A percentile compares a stretch with the other conserved stretches of the same genome.
Conservation (phyloP, 1,140 invertebrate genomes). For the Zaprionus africanus region DNA sequence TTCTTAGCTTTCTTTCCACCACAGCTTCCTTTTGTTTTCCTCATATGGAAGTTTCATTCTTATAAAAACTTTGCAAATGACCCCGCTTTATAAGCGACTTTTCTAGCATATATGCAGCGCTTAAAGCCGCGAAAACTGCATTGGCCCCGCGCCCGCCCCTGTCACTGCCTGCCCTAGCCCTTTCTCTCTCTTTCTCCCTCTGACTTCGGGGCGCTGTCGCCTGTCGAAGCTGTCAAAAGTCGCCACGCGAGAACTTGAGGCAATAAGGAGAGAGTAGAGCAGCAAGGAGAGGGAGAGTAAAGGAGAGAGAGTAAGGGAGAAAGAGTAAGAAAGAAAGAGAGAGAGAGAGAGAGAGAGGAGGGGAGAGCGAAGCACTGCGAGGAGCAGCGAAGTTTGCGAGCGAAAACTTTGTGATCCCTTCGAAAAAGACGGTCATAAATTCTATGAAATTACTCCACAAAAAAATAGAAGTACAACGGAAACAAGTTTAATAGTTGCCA, state of each 20-base stretch:
- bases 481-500: conserved; percentile 78
- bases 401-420: conserved; percentile 69
- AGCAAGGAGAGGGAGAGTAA: neutral
- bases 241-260: conserved; percentile 32
- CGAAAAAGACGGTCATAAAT: conserved; percentile 73
- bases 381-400: conserved; percentile 28
- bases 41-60: neutral
- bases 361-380: neutral
- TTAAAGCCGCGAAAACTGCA: neutral
- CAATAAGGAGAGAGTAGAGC: neutral
- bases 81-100: neutral
- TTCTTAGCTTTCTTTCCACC: neutral
- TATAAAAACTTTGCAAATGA: neutral
- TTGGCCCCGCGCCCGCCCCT: neutral
- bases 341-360: neutral
- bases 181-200: too few relatives aligned
- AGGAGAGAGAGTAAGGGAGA: neutral
- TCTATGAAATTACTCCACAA: conserved; percentile 67
- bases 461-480: conserved; percentile 59
- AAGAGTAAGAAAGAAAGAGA: too few relatives aligned
- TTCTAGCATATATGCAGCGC: neutral
- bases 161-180: too few relatives aligned
- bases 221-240: conserved; percentile 52
- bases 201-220: neutral
- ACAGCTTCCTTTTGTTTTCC: neutral